Conservation (phyloP, 2,888 invertebrate species). For the Tachystola acroxantha region DNA sequence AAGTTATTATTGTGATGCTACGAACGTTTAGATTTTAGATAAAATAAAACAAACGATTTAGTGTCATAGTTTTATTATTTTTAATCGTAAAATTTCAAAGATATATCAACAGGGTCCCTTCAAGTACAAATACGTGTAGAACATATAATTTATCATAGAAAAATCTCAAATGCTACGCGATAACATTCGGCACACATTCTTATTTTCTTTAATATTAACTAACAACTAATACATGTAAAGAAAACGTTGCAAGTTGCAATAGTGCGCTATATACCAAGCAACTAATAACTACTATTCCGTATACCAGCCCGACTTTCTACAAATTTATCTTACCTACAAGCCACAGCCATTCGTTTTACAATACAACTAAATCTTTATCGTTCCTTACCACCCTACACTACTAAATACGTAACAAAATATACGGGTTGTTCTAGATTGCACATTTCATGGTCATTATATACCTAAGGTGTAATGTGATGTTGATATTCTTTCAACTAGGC, state of each 20-base stretch:
- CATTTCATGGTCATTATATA: too few relatives aligned
- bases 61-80: constrained; percentile 21
- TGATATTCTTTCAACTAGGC: too few relatives aligned
- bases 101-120: constrained; percentile 50
- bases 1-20: constrained; percentile 19
- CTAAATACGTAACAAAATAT: neutral
- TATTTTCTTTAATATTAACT: constrained; percentile 8
- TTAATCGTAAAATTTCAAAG: constrained; percentile 26
- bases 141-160: constrained; percentile 19
- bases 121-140: constrained; percentile 34
- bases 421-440: too few relatives aligned
- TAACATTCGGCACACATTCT: constrained; percentile 37
- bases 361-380: neutral
- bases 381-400: neutral
- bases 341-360: constrained; percentile 25
- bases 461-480: too few relatives aligned
- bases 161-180: constrained; percentile 20
- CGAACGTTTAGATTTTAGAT: constrained; percentile 39
- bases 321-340: constrained; percentile 22
- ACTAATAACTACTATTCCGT: constrained; percentile 18
- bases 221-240: constrained; percentile 9
- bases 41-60: constrained; percentile 29
- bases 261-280: constrained; percentile 44
- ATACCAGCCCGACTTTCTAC: constrained; percentile 21
- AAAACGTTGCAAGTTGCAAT: constrained; percentile 30